These are phyloP conservation scores for Tethea ocularis DNA, from an alignment of 2,888 invertebrate genomes.

Conservation along the genomic window DNA sequence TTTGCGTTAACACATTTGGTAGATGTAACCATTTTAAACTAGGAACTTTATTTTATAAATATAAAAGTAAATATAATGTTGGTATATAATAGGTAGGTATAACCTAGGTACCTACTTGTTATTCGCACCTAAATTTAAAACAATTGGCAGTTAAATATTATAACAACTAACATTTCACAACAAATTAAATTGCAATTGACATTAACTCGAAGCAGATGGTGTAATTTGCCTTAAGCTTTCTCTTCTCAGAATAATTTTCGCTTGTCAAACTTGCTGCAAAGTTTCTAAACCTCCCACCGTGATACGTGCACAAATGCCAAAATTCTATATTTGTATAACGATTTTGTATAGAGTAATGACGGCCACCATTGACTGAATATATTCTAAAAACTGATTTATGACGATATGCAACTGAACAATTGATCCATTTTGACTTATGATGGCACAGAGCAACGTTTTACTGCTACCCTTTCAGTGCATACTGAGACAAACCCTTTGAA, in stretches of 20 bases:
- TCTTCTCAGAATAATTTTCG: conserved; percentile 67
- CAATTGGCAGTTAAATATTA: neutral
- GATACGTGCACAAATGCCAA: conserved; percentile 77
- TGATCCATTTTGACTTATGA: conserved; percentile 73
- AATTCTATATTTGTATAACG: conserved; percentile 84
- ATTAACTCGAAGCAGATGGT: conserved; percentile 55
- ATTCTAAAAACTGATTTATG: conserved; percentile 79
- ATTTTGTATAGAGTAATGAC: conserved; percentile 76
- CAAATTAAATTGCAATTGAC: conserved; percentile 54
- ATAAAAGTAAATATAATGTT: no score
- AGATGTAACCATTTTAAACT: neutral
- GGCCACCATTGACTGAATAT: conserved; percentile 61
- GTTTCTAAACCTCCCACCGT: conserved; percentile 74
- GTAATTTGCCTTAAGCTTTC: conserved; percentile 58
- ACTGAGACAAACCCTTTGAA: conserved; percentile 77
- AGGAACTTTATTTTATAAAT: no score
- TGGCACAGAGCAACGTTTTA: conserved; percentile 59
- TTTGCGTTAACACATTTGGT: conserved; percentile 5
- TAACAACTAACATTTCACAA: neutral
- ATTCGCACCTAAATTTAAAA: neutral
- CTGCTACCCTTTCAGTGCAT: conserved; percentile 73
- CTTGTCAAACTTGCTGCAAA: conserved; percentile 61
- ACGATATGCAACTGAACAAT: conserved; percentile 79
- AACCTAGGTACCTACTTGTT: neutral
- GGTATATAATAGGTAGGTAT: no score